Base-by-base conservation (phyloP, 2,888 invertebrate species). In the Lissocephala sabroskyi region DNA sequence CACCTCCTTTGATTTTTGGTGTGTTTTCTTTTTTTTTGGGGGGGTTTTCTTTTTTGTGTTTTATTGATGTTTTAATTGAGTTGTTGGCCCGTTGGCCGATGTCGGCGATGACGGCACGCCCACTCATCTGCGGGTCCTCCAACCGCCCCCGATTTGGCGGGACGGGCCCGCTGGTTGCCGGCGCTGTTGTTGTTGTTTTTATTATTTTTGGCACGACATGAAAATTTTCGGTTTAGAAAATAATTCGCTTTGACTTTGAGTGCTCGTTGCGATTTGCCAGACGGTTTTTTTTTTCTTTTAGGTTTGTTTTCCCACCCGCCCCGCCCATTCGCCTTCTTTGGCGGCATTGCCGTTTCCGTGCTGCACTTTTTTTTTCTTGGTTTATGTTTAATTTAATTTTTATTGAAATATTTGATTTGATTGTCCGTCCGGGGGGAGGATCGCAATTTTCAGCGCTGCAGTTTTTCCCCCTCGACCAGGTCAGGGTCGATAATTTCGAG, bases 31-130 rank as follows among this genome's bases (percentile, higher is more conserved):
- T n/a, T n/a, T n/a, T n/a, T n/a, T n/a, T 13, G 6, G 30, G 11
- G 40, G n/a, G n/a, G n/a, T n/a, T n/a, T n/a, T n/a, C n/a, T n/a
- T n/a, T n/a, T n/a, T n/a, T n/a, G 63, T 71, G 56, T 73, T 73
- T 73, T 75, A 73, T 73, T 73, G 73, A 73, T 73, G 76, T 66
- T 66, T 73, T 73, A 76, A 75, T 73, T 76, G 70, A 68, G 71
- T 64, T 68, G 63, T 73, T 68, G 63, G 49, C 42, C 49, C 52
- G 42, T 52, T 41, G 32, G 16, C 40, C 14, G 1, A 30, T 13
- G 1, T 18, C 28, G 29, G 42, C 52, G 13, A 36, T 13, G 23
- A 11, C 44, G 5, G 45, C 35, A 17, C 29, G 33, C 18, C 16
- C 23, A 45, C 39, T 7, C 36, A n/a, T n/a, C n/a, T 42, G 44